Evolutionary conservation across 2,113 vertebrate species (phyloP), one percentile per base, ranked within the genome.

Genomic region (Sardina pilchardus): DNA sequence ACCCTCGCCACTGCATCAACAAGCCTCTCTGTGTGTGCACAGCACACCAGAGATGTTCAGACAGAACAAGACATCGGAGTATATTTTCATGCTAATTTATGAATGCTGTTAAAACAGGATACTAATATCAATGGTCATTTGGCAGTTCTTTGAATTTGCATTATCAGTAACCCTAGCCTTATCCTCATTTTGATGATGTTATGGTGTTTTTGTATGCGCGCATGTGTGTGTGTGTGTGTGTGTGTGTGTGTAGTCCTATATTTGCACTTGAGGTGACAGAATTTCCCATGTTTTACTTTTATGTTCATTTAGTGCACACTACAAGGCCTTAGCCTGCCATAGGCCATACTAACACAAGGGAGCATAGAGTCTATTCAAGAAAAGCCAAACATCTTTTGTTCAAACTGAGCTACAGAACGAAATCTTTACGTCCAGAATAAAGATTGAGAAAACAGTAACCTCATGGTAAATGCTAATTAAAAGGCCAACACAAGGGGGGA

Each of bases 281-380:
- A 36, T 78, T 36, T 78, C 30, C 34, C 71, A 78, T 36, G 71
- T 78, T 78, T 78, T 78, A 10, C 71, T 78, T 78, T 78, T 36
- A 78, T 36, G 16, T 34, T 39, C 34, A 78, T 71, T 30, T 34
- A 78, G 71, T 34, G 12, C 12, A 36, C 71, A 30, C 16, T 17
- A 36, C 36, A 78, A 78, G 63, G 26, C 12, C 10, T 17, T 34
- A 78, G 71, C 34, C 26, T 78, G 67, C 9, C 36, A 36, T 75
- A 36, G 14, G 26, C 67, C 16, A 36, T 36, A 5, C 14, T 12
- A 36, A 78, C n/a, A 67, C n/a, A 2, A 34, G 30, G 71, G 48
- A 47, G 63, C 14, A 10, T 78, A 78, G 67, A 34, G 63, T 30
- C 34, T 71, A 26, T 10, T 34, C 63, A 14, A 30, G n/a, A 12